phyloP scores from a whole-genome alignment of 1,140 invertebrate species.

The Homarus americanus region DNA sequence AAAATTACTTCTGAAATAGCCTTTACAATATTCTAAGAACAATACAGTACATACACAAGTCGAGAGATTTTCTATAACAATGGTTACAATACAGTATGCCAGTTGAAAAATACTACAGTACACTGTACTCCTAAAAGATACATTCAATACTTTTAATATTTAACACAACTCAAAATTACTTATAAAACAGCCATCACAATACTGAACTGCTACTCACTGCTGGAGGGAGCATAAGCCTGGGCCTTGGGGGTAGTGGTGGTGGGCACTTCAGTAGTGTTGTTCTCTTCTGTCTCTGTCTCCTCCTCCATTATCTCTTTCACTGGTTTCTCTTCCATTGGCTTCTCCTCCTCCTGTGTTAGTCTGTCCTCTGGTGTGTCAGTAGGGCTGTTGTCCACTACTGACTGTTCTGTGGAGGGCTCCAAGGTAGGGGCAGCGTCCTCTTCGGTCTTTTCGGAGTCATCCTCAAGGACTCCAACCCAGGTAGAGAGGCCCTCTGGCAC shows the following conservation, averaged over 20 bases:
- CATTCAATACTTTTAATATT: too few relatives aligned
- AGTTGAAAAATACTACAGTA: too few relatives aligned
- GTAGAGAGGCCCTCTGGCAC: slow-evolving; percentile 30
- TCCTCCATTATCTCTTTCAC: neutral
- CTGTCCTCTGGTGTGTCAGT: neutral
- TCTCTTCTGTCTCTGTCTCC: neutral
- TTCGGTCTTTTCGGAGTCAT: neutral
- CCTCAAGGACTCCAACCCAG: slow-evolving; percentile 22
- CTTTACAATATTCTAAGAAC: too few relatives aligned
- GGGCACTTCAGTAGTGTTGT: neutral
- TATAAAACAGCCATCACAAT: too few relatives aligned
- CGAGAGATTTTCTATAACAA: too few relatives aligned
- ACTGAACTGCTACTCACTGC: slow-evolving; percentile 22
- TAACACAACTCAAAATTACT: too few relatives aligned
- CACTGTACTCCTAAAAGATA: too few relatives aligned
- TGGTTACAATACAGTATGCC: too few relatives aligned
- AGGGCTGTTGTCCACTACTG: neutral
- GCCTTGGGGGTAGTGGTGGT: slow-evolving; percentile 22
- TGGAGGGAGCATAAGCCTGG: slow-evolving; percentile 46
- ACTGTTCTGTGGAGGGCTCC: neutral
- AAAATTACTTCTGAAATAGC: too few relatives aligned
- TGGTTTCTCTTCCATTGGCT: neutral
- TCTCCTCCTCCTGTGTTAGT: neutral
- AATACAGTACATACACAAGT: too few relatives aligned
- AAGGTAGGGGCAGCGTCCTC: neutral